Conservation (phyloP, 1,140 invertebrate genomes). For the Carcinoscorpius rotundicauda region DNA sequence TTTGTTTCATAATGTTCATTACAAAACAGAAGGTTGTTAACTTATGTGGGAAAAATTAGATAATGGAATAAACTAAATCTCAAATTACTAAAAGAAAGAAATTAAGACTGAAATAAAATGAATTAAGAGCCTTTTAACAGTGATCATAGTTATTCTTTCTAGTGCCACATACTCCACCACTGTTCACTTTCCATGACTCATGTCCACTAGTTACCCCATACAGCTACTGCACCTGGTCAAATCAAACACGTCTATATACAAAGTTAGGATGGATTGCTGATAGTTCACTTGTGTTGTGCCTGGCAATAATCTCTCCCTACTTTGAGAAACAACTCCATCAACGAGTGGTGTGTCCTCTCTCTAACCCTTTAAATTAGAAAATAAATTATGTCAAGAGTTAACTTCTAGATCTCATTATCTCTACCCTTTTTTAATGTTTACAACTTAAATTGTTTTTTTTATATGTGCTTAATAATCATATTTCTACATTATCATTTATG, state of each 20-base stretch:
- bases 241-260: background rate
- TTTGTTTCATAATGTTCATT: constrained; percentile 24
- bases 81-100: constrained; percentile 10
- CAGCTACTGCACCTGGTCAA: constrained; percentile 11
- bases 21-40: constrained; percentile 2
- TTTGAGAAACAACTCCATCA: constrained; percentile 33
- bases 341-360: constrained; percentile 15
- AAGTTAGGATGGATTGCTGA: constrained; percentile 15
- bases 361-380: constrained; percentile 2
- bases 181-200: no score
- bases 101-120: constrained; percentile 9
- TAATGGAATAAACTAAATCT: constrained; percentile 8
- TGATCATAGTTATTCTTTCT: no score
- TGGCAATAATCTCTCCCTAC: constrained; percentile 91
- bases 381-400: no score
- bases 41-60: constrained; percentile 1
- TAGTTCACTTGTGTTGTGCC: constrained; percentile 83
- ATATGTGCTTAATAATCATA: no score
- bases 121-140: background rate
- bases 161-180: no score
- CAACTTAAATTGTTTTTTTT: no score
- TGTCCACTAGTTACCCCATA: constrained; percentile 16
- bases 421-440: no score
- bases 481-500: no score
- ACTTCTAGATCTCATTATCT: no score